Evolutionary conservation across 1,140 invertebrate genomes (phyloP).

Genomic region (Drosophila aff.): DNA sequence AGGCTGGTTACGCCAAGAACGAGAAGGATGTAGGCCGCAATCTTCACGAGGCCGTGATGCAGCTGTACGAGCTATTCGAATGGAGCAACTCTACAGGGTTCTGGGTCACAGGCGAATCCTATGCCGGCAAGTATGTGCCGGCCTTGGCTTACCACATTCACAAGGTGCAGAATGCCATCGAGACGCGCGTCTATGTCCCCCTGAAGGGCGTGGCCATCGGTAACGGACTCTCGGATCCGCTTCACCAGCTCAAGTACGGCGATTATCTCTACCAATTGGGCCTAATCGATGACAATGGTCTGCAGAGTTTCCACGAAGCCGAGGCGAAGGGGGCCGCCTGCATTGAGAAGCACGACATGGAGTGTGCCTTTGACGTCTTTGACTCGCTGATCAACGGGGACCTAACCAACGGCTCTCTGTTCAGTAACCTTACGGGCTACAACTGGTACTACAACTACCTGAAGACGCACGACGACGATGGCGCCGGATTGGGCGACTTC

Average conservation of each 20-base stretch:
- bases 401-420: constrained; percentile 88
- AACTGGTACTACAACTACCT: constrained; percentile 93
- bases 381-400: constrained; percentile 91
- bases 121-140: constrained; percentile 94
- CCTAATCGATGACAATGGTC: constrained; percentile 89
- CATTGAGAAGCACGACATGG: constrained; percentile 88
- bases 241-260: constrained; percentile 91
- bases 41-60: constrained; percentile 88
- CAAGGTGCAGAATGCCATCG: constrained; percentile 86
- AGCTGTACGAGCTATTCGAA: constrained; percentile 91
- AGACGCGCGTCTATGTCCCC: constrained; percentile 86
- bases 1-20: constrained; percentile 88
- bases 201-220: constrained; percentile 93
- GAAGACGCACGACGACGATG: constrained; percentile 85
- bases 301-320: constrained; percentile 87
- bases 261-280: constrained; percentile 94
- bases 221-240: constrained; percentile 93
- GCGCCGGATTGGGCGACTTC: constrained; percentile 85
- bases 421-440: constrained; percentile 92
- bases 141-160: constrained; percentile 91
- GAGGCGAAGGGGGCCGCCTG: constrained; percentile 87
- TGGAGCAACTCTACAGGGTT: constrained; percentile 89
- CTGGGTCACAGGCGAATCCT: constrained; percentile 94
- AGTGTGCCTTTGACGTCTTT: constrained; percentile 89
- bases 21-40: constrained; percentile 89